phyloP scores from a whole-genome alignment of 2,113 vertebrate genomes.

The Toxotes jaculatrix region DNA sequence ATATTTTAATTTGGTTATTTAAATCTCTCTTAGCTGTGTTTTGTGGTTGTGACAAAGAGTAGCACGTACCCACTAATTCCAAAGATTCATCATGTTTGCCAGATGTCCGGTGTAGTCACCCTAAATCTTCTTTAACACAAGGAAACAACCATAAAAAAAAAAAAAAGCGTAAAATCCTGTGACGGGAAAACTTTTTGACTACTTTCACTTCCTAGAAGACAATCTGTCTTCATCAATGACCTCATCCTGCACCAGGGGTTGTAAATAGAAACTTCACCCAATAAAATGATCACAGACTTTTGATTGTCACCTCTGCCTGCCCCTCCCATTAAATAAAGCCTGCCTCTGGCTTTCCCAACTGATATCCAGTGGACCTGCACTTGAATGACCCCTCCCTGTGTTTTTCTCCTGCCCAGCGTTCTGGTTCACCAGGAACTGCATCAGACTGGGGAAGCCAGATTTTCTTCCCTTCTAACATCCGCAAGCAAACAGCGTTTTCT shows the following conservation, averaged over 20 bases:
- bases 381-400: slow-evolving; percentile 6
- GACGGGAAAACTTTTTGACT: slow-evolving; percentile 33
- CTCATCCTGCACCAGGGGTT: background rate
- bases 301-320: slow-evolving; percentile 6
- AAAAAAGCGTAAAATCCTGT: background rate
- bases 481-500: background rate
- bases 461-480: background rate
- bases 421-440: slow-evolving; percentile 40
- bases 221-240: slow-evolving; percentile 13
- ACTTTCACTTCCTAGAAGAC: slow-evolving; percentile 39
- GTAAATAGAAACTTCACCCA: slow-evolving; percentile 10
- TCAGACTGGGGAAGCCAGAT: slow-evolving; percentile 18
- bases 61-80: background rate
- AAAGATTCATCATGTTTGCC: background rate
- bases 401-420: background rate
- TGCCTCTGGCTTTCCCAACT: background rate
- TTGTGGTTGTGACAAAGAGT: background rate
- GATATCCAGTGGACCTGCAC: background rate
- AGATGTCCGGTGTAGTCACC: background rate
- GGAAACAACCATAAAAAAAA: background rate
- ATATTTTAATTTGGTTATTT: background rate
- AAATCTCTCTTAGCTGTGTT: background rate
- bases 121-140: background rate
- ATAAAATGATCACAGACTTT: slow-evolving; percentile 6
- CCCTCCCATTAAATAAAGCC: slow-evolving; percentile 13